Conservation (phyloP, 64 coral and sea anemone species). For the Hydrozoanthus tunicans region DNA sequence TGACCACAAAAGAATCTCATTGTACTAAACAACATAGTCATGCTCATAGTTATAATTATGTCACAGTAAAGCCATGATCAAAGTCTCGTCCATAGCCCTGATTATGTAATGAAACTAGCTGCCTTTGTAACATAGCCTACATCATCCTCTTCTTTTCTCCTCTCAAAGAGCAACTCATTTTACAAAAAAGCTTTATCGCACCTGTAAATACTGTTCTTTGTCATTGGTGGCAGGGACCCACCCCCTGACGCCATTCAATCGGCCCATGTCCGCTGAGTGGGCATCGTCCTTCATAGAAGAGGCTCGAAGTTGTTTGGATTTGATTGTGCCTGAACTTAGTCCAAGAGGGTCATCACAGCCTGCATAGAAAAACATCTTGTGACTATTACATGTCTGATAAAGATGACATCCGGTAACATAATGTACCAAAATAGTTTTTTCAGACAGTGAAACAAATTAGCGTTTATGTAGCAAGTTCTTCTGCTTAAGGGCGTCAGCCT, state of each 20-base stretch:
- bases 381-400: not conserved
- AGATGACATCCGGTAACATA: not conserved
- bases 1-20: no score
- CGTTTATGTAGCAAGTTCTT: no score
- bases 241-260: slow-evolving; percentile 29
- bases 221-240: slow-evolving; percentile 24
- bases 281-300: slow-evolving; percentile 5
- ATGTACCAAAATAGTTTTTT: no score
- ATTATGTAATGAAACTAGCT: not conserved
- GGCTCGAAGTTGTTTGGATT: slow-evolving; percentile 19
- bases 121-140: not conserved
- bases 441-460: no score
- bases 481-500: no score
- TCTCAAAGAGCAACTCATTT: not conserved
- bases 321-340: slow-evolving; percentile 23
- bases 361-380: not conserved
- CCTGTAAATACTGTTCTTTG: slow-evolving; percentile 35
- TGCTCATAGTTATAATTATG: no score
- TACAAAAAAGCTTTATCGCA: not conserved
- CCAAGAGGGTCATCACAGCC: slow-evolving; percentile 50
- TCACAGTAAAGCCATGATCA: no score
- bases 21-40: no score
- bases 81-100: no score
- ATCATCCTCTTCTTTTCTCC: no score
- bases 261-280: slow-evolving; percentile 48